phyloP scores from a whole-genome alignment of 2,797 vertebrate genomes.

The Acanthurus leucopareius region DNA sequence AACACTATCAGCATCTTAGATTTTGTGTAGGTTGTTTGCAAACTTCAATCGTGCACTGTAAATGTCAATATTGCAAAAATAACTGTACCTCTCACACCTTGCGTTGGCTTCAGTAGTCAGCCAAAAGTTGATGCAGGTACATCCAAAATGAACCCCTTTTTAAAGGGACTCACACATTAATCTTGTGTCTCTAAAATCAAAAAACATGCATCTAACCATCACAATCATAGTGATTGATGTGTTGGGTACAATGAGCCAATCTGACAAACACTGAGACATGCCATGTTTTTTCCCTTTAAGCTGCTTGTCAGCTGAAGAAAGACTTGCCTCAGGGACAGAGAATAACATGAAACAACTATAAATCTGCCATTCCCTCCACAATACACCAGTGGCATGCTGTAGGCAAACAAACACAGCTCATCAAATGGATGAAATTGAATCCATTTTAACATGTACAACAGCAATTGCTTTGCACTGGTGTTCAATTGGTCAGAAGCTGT shows the following conservation, averaged over 20 bases:
- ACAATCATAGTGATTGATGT: constrained; percentile 56
- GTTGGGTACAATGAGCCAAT: constrained; percentile 54
- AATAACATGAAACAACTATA: constrained; percentile 64
- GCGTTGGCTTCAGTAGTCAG: not conserved
- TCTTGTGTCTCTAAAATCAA: constrained; percentile 21
- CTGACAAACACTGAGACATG: constrained; percentile 63
- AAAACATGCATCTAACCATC: constrained; percentile 48
- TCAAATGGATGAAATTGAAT: constrained; percentile 58
- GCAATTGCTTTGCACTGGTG: constrained; percentile 24
- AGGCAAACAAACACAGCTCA: constrained; percentile 59
- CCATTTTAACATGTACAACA: constrained; percentile 42
- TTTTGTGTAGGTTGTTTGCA: constrained; percentile 41
- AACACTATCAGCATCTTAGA: constrained; percentile 20
- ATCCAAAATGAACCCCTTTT: constrained; percentile 8
- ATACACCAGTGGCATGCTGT: constrained; percentile 59
- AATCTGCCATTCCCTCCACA: constrained; percentile 50
- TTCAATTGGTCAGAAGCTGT: constrained; percentile 23
- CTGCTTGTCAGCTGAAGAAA: constrained; percentile 70
- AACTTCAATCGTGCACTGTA: constrained; percentile 11
- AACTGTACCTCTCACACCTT: constrained; percentile 12
- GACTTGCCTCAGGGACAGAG: constrained; percentile 61
- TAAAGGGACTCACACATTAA: constrained; percentile 4
- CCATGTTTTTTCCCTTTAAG: constrained; percentile 59
- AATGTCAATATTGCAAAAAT: constrained; percentile 47
- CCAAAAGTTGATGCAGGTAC: not conserved